phyloP scores from a whole-genome alignment of 1,140 invertebrate genomes.

The Dufourea novaeangliae region DNA sequence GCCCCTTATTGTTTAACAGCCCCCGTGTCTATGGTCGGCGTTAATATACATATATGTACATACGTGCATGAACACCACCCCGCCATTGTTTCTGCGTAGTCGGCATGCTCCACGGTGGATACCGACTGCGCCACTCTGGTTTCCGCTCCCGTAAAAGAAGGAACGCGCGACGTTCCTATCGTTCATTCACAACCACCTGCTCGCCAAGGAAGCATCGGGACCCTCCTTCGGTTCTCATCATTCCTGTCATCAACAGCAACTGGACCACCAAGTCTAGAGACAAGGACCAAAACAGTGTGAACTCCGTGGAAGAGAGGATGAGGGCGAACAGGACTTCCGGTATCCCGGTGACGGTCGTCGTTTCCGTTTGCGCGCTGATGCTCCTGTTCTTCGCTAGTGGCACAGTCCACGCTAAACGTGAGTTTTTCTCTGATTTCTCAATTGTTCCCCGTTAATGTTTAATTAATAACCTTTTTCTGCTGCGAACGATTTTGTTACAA shows the following conservation, averaged over 20 bases:
- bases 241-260: not conserved
- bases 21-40: too few species aligned
- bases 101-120: slow-evolving; percentile 37
- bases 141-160: slow-evolving; percentile 69
- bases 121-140: slow-evolving; percentile 71
- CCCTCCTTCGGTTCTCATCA: slow-evolving; percentile 3
- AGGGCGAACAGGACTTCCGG: slow-evolving; percentile 55
- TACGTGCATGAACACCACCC: slow-evolving; percentile 30
- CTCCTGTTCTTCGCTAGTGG: slow-evolving; percentile 48
- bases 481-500: too few species aligned
- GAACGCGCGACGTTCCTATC: slow-evolving; percentile 64
- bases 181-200: slow-evolving; percentile 76
- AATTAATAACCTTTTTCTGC: too few species aligned
- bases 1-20: too few species aligned
- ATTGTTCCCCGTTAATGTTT: slow-evolving; percentile 1
- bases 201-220: slow-evolving; percentile 70
- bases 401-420: slow-evolving; percentile 62
- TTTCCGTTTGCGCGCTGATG: slow-evolving; percentile 51
- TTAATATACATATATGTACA: not conserved
- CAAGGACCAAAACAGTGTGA: too few species aligned
- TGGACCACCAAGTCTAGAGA: not conserved
- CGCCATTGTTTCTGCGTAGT: slow-evolving; percentile 30
- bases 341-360: slow-evolving; percentile 43
- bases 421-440: too few species aligned
- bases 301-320: slow-evolving; percentile 36